Evolutionary conservation across 2,797 vertebrate species (phyloP).

Genomic region (Malurus leucopterus): DNA sequence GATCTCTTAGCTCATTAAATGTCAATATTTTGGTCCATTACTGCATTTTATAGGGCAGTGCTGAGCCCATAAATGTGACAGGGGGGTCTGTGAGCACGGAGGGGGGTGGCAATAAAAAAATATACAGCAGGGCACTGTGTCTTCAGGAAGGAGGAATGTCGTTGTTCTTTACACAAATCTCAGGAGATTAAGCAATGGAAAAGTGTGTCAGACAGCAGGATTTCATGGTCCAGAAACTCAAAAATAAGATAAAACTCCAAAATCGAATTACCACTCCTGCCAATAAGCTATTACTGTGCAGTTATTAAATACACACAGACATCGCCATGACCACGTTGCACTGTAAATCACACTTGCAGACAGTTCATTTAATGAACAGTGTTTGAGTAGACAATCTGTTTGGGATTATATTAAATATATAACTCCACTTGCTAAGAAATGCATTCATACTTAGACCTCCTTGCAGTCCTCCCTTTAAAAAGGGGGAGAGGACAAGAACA

Average conservation of each 20-base stretch:
- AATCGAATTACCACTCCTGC: conserved; percentile 60
- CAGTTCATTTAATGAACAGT: conserved; percentile 56
- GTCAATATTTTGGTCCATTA: conserved; percentile 18
- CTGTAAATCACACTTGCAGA: conserved; percentile 62
- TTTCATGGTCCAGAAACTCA: conserved; percentile 60
- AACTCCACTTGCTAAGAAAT: conserved; percentile 8
- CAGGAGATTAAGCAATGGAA: conserved; percentile 56
- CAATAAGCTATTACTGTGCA: conserved; percentile 44
- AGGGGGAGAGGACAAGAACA: not conserved
- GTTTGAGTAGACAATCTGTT: conserved; percentile 48
- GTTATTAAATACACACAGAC: conserved; percentile 45
- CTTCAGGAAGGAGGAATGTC: conserved; percentile 8
- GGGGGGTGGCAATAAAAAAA: conserved; percentile 17
- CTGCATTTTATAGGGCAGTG: not conserved
- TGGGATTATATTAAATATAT: conserved; percentile 26
- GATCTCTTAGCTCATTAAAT: conserved; percentile 41
- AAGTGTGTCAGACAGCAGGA: conserved; percentile 55
- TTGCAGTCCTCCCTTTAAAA: not conserved
- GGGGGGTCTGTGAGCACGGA: not conserved
- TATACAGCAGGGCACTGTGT: not conserved
- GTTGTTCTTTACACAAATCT: conserved; percentile 46
- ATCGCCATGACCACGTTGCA: conserved; percentile 31
- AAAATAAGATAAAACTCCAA: conserved; percentile 64
- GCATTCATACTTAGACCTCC: not conserved
- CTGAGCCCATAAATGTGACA: conserved; percentile 8